These are phyloP conservation scores for Heliothis subflexa DNA, from an alignment of 1,140 invertebrate genomes.

Conservation along the genomic window DNA sequence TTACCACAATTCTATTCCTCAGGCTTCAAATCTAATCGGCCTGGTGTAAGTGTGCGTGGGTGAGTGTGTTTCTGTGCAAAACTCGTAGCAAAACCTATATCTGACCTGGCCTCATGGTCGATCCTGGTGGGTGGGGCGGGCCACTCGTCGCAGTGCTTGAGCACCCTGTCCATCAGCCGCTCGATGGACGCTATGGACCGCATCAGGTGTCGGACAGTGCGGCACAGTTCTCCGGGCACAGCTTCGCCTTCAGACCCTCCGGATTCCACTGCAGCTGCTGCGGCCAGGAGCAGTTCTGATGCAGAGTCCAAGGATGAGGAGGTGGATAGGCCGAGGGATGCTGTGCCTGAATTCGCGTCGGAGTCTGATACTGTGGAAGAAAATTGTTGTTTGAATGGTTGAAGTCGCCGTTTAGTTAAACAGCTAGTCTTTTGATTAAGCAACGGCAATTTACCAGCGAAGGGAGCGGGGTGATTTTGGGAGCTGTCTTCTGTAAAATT, in stretches of 20 bases:
- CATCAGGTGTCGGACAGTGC: constrained; percentile 71
- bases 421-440: too few species aligned
- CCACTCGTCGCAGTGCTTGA: constrained; percentile 71
- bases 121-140: constrained; percentile 51
- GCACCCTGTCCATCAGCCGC: constrained; percentile 73
- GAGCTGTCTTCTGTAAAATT: too few species aligned
- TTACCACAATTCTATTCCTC: too few species aligned
- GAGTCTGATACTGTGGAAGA: constrained; percentile 67
- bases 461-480: too few species aligned
- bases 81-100: too few species aligned
- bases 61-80: too few species aligned
- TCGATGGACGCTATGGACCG: constrained; percentile 76
- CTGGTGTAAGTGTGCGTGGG: too few species aligned
- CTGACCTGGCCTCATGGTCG: constrained; percentile 59
- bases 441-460: too few species aligned
- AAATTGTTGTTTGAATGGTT: too few species aligned
- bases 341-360: constrained; percentile 58
- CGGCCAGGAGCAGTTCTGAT: constrained; percentile 69
- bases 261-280: constrained; percentile 65
- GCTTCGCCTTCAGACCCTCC: constrained; percentile 57
- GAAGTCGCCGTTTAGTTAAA: too few species aligned
- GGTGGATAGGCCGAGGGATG: constrained; percentile 60
- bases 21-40: too few species aligned
- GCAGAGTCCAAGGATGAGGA: constrained; percentile 69
- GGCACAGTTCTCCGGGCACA: constrained; percentile 65